A percentile compares a stretch with the other conserved stretches of the same genome.
phyloP scores from a whole-genome alignment of 2,797 vertebrate species.

The Tauraco hartlaubi region DNA sequence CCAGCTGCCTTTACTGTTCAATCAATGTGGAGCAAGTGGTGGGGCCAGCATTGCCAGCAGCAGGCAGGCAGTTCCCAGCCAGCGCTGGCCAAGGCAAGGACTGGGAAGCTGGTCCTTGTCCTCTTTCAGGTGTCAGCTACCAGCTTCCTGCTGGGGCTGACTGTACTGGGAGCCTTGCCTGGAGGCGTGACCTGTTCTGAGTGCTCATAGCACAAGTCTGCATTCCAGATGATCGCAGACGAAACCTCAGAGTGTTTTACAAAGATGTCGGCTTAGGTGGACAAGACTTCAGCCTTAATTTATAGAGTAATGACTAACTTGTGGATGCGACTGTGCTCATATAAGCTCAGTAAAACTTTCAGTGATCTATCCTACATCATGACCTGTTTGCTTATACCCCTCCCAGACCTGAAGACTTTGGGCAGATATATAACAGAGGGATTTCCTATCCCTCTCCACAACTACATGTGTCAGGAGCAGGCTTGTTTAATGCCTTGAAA shows the following conservation, averaged over 20 bases:
- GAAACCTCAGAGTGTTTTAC: accelerated
- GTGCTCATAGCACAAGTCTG: background rate
- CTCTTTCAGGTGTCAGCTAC: background rate
- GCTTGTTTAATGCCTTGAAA: background rate
- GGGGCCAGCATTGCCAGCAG: background rate
- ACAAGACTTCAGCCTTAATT: background rate
- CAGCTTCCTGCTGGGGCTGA: background rate
- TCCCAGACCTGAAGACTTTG: background rate
- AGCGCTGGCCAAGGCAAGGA: accelerated
- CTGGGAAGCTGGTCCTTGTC: background rate
- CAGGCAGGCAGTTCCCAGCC: background rate
- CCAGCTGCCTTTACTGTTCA: accelerated
- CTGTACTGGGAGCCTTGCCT: background rate
- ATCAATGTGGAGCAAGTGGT: accelerated
- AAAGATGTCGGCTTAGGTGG: background rate
- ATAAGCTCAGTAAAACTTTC: background rate
- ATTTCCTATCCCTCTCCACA: background rate
- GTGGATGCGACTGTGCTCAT: background rate
- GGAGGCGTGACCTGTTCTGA: background rate
- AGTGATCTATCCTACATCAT: background rate
- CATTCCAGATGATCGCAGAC: background rate
- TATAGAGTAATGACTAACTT: background rate
- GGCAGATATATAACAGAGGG: background rate
- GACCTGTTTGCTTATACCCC: background rate
- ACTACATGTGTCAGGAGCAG: background rate